Evolutionary conservation across 2,888 invertebrate genomes (phyloP), one percentile per base, ranked within the genome.

Genomic region (Gastrophysa polygoni): DNA sequence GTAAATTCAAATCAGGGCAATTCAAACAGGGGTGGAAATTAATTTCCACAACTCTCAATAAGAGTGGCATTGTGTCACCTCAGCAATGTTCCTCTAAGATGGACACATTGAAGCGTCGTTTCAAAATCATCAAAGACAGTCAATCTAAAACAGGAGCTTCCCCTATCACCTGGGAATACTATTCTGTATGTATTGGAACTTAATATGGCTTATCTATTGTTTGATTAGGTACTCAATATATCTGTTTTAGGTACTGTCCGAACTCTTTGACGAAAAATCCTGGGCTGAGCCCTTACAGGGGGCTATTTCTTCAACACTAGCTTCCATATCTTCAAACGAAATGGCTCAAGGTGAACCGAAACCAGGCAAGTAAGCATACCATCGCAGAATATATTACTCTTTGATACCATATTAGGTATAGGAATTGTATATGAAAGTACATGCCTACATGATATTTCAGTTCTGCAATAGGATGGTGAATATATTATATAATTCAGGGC

Each of bases 51-150:
- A 38, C 38, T 38, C 38, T 38, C 3, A 38, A 2, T 38, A 11
- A 46, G 46, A 46, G 46, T 46, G 21, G 18, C 49, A n/a, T 49
- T 21, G 49, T 24, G 8, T 49, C 21, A 20, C 14, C 49, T 21
- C 49, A 49, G 21, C 14, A 49, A 49, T 49, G 49, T 49, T 49
- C 49, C 6, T n/a, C 14, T 24, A 49, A 49, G 20, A 49, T 49
- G 20, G 49, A 49, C 49, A 49, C 21, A 49, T 21, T 24, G 49
- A 49, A 49, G 10, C 10, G 49, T 2, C 28, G 49, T 21, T 49
- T 24, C 49, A 49, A 49, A 49, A 21, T 4, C 1, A 49, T 49
- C 10, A 49, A 28, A 49, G 21, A 49, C 28, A 49, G 21, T 49
- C 24, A 49, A 11, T 49, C 49, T 21, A 49, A 49, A 49, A 49